These are phyloP conservation scores for Echiichthys vipera DNA, from an alignment of 2,797 vertebrate species.

Conservation along the genomic window DNA sequence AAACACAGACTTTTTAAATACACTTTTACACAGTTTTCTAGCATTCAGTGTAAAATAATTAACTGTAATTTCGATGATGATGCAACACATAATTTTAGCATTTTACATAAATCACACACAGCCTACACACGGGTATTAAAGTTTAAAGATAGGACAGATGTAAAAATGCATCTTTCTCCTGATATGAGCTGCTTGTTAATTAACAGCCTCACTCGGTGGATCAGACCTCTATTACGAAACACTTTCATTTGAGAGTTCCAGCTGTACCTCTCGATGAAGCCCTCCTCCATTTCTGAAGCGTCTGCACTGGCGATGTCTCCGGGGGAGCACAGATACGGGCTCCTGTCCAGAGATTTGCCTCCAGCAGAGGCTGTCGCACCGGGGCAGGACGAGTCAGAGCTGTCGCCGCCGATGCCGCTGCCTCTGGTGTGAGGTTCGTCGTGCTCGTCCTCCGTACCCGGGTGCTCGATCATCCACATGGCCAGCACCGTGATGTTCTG, in stretches of 20 bases:
- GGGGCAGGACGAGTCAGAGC: slow-evolving; percentile 75
- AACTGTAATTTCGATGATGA: neutral
- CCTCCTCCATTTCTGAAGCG: slow-evolving; percentile 92
- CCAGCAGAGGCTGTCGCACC: slow-evolving; percentile 82
- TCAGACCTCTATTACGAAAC: neutral
- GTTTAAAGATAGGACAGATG: neutral
- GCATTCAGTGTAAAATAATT: neutral
- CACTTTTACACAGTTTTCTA: neutral
- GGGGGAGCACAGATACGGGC: slow-evolving; percentile 88
- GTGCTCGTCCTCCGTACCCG: slow-evolving; percentile 89
- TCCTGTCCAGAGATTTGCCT: slow-evolving; percentile 90
- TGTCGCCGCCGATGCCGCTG: slow-evolving; percentile 57
- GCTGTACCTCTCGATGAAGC: slow-evolving; percentile 92
- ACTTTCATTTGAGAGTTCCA: neutral
- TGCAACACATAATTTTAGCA: neutral
- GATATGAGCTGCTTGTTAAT: too few species aligned
- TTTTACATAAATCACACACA: too few species aligned
- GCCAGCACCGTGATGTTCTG: slow-evolving; percentile 98
- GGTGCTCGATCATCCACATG: slow-evolving; percentile 99
- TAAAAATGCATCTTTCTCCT: neutral
- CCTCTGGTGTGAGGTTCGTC: slow-evolving; percentile 86
- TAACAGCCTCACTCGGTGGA: too few species aligned
- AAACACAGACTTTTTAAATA: neutral
- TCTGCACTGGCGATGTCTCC: slow-evolving; percentile 92
- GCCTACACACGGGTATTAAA: neutral